Evolutionary conservation across 53 echinoderm and acorn worm genomes (phyloP), one percentile per base, ranked within the genome.

Genomic region (Crossaster papposus): DNA sequence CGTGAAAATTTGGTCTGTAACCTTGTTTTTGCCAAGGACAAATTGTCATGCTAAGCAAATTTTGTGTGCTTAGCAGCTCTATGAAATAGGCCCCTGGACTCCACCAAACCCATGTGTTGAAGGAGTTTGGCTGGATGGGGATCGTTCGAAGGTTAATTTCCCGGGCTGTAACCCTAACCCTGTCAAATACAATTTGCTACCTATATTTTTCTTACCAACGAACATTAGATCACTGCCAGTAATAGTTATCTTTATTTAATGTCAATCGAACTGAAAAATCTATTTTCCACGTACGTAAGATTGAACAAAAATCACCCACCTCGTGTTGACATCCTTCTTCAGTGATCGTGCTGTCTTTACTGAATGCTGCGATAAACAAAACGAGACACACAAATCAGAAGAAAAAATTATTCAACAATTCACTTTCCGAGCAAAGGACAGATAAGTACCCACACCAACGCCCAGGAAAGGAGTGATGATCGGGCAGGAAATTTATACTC

Each of bases 301-400:
- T 26, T n/a, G 26, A 17, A 0, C n/a, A n/a, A 76, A 32, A n/a
- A 13, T 18, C 53, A 89, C 79, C 52, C 80, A 89, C 80, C 80
- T 89, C 80, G 32, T 30, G 68, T 31, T 28, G 62, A 70, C 92
- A 78, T 82, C 30, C 89, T 88, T 87, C 92, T 54, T 92, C 92
- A 70, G 92, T 83, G 18, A 92, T 92, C 6, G 89, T 82, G 33
- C 89, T 89, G 70, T 92, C 92, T 68, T 92, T 92, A 78, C 92
- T 92, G 70, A 92, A 92, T 17, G 89, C 89, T 89, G 89, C 65
- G 20, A 38, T 44, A 9, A 44, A 44, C 44, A 77, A 79, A n/a
- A 65, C 50, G 52, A 79, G 26, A 79, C 29, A 79, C 75, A 74
- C n/a, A 29, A 34, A 33, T 36, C 75, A 29, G 75, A 23, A 24